Percentiles rank a stretch among this genome's conserved stretches.
These are phyloP conservation scores for Bombylius major DNA, from an alignment of 2,888 invertebrate species.

Conservation along the genomic window DNA sequence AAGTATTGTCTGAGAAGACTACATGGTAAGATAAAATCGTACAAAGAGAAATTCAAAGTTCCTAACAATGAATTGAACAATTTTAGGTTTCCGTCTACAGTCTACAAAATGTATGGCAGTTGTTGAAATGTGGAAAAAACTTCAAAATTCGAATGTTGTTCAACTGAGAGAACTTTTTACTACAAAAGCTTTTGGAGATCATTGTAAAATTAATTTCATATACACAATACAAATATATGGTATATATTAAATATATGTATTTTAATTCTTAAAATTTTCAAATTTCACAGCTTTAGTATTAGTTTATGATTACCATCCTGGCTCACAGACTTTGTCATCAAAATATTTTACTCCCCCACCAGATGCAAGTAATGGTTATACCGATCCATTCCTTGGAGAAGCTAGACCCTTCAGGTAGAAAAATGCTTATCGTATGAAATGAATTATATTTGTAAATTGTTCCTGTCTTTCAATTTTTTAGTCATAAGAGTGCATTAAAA, in stretches of 20 bases:
- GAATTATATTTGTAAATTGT: background rate
- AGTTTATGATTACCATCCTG: slow-evolving; percentile 91
- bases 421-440: background rate
- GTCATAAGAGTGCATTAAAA: slow-evolving; percentile 37
- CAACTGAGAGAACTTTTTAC: slow-evolving; percentile 86
- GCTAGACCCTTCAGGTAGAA: slow-evolving; percentile 42
- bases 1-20: slow-evolving; percentile 78
- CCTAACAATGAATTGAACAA: background rate
- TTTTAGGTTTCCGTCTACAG: slow-evolving; percentile 61
- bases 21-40: slow-evolving; percentile 46
- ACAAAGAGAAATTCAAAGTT: background rate
- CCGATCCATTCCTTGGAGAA: slow-evolving; percentile 72
- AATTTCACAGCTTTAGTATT: slow-evolving; percentile 64
- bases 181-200: slow-evolving; percentile 91
- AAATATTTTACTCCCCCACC: slow-evolving; percentile 62
- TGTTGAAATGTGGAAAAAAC: slow-evolving; percentile 90
- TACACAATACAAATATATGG: slow-evolving; percentile 25
- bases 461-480: slow-evolving; percentile 15
- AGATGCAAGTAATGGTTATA: slow-evolving; percentile 48
- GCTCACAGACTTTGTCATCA: slow-evolving; percentile 73
- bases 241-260: too few relatives aligned
- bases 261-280: too few relatives aligned
- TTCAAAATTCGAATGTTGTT: slow-evolving; percentile 90
- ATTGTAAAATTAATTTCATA: slow-evolving; percentile 47
- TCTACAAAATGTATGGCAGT: slow-evolving; percentile 72